Evolutionary conservation across 2,888 invertebrate genomes (phyloP), one percentile per base, ranked within the genome.

Genomic region (Oscheius sp.): DNA sequence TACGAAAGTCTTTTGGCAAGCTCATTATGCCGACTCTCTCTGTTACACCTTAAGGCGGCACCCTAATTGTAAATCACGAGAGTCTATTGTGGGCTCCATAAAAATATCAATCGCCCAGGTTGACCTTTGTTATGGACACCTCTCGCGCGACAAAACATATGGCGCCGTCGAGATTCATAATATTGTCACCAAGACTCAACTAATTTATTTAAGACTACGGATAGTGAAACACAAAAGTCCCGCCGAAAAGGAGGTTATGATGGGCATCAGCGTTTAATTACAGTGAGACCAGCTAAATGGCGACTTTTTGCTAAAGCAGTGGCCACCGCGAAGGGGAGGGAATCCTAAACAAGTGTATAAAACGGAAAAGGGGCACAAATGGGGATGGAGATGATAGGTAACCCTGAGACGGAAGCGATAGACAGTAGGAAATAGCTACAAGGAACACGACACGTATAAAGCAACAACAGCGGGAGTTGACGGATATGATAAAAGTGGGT

Each of bases 31-130:
- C n/a, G 53, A 53, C 53, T 53, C 13, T 11, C 55, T 7, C n/a
- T 72, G 72, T 72, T 72, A 72, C 72, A 72, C 50, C 72, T 53
- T 21, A 60, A 33, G 55, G 29, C 72, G 72, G 72, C 72, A 72
- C 62, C 62, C 72, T 72, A 53, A 62, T 72, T 72, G 72, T 72
- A 72, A 72, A 72, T 72, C 72, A 62, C 42, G 37, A 11, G 48
- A 53, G 60, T 72, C 72, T 62, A 72, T 72, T 72, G 63, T 48
- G 51, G 42, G 72, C 60, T 72, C 53, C 72, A 72, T 72, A 72
- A 72, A 72, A 62, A 60, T 62, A 70, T 70, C 70, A 70, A 68
- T 68, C 68, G 68, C 13, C 68, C 42, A 32, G 37, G 68, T 35
- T 68, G 68, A 68, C 68, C 68, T 68, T 68, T 68, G 68, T 53